Evolutionary conservation across 2,888 invertebrate species (phyloP), one percentile per base, ranked within the genome.

Genomic region (Cosmia pyralina): DNA sequence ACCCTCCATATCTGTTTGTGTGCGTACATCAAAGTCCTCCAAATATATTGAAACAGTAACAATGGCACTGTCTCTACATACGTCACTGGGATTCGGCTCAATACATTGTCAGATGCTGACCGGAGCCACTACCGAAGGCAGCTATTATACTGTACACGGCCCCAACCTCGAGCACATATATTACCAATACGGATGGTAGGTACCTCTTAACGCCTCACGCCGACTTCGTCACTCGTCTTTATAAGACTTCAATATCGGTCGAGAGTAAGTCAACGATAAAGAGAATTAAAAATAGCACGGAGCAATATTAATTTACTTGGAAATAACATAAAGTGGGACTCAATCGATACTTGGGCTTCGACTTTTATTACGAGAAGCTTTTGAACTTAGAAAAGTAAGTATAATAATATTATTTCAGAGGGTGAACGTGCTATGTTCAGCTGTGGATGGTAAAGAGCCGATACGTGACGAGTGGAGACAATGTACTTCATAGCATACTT

Each of bases 301-400:
- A 85, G 85, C 82, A 82, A 86, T 85, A 85, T 87, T 86, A 82
- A 87, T 89, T 89, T 88, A 85, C 85, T 79, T 83, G 81, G 84
- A 82, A 86, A 85, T 84, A 83, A 82, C 82, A 72, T 75, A 81
- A 81, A 77, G 77, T 66, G 69, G 81, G 76, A 79, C 64, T 77
- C 85, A 90, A 90, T 90, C 90, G 86, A 90, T 90, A 91, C 81
- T 81, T 83, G 75, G 68, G 71, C 79, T 53, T 19, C 71, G 75
- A 79, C 74, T 68, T 85, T 79, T 83, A 74, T 85, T 85, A 83
- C 82, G 69, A 80, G 41, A 62, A 53, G 50, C 28, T n/a, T 52
- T 62, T 52, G 57, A 52, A 50, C n/a, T 79, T 62, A 57, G 28
- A 50, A 22, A 28, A 55, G 22, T 15, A 55, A 8, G 66, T 60